Evolutionary conservation across 2,113 vertebrate genomes (phyloP), one percentile per base, ranked within the genome.

Genomic region (Neodon shergylaensis): DNA sequence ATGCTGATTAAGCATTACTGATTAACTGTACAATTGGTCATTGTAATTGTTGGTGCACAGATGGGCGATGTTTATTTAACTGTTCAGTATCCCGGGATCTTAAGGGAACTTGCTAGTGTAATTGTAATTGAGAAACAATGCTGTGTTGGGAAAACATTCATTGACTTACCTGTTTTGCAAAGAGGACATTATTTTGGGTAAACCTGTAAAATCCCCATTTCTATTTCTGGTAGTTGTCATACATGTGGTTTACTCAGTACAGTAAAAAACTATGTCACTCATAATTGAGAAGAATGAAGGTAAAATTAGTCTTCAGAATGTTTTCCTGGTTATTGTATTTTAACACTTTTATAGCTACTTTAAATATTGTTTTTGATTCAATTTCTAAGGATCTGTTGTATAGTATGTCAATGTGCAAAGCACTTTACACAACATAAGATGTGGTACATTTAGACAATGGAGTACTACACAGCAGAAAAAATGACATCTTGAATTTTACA

Each of bases 51-150:
- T 83, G 17, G 61, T 91, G 94, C 84, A 94, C 84, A 98, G 94
- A 97, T 96, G 86, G 89, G 52, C 3, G 4, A 73, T n/a, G 87
- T 95, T 95, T 96, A 97, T 97, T 98, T 96, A 96, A 97, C 95
- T 98, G 88, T 90, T 97, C 97, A 97, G 97, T 97, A 97, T 93
- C 52, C 94, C 95, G 61, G 44, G 39, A 78, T 94, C 81, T 68
- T 87, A 96, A 88, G 26, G 78, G 47, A 97, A 33, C 42, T 90
- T 96, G 94, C 52, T 96, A 83, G 73, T 58, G 72, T 65, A 76
- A 31, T 90, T 96, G 26, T 95, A 91, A 90, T 31, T 82, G 90
- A 90, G 31, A 93, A 96, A 96, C 93, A 96, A 96, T 82, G 61
- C 52, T 92, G 42, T 78, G 97, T 96, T 89, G 95, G 92, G 74